Evolutionary conservation across 2,888 invertebrate genomes (phyloP).

Genomic region (Zygogramma bicolorata): DNA sequence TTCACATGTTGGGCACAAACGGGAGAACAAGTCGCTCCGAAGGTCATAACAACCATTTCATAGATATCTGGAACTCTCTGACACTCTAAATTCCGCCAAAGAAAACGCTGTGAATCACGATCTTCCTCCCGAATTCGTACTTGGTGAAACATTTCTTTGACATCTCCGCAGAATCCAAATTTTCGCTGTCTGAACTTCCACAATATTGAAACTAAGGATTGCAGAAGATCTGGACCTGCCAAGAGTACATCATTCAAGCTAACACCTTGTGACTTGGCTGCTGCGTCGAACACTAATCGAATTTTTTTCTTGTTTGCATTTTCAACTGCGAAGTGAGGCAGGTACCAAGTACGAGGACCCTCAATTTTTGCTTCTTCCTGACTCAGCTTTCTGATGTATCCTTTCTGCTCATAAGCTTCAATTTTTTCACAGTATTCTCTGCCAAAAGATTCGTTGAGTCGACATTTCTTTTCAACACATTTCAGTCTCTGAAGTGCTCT

Average conservation of each 20-base stretch:
- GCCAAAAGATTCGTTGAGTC: neutral
- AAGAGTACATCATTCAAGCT: neutral
- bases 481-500: neutral
- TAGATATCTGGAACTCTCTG: neutral
- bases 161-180: neutral
- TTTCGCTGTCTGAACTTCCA: neutral
- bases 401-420: neutral
- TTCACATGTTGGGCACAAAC: neutral
- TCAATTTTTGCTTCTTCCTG: neutral
- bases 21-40: neutral
- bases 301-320: slow-evolving; percentile 1
- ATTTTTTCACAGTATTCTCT: neutral
- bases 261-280: neutral
- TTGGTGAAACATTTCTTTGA: slow-evolving; percentile 19
- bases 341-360: neutral
- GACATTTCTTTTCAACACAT: neutral
- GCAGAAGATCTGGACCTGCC: neutral
- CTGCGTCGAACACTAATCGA: neutral
- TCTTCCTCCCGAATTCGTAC: neutral
- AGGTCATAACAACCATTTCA: neutral
- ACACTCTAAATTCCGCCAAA: neutral
- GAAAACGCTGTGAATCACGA: neutral
- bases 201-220: neutral
- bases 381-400: neutral
- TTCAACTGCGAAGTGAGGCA: neutral